Evolutionary conservation across 2,797 vertebrate species (phyloP).

Genomic region (Typhlichthys subterraneus): DNA sequence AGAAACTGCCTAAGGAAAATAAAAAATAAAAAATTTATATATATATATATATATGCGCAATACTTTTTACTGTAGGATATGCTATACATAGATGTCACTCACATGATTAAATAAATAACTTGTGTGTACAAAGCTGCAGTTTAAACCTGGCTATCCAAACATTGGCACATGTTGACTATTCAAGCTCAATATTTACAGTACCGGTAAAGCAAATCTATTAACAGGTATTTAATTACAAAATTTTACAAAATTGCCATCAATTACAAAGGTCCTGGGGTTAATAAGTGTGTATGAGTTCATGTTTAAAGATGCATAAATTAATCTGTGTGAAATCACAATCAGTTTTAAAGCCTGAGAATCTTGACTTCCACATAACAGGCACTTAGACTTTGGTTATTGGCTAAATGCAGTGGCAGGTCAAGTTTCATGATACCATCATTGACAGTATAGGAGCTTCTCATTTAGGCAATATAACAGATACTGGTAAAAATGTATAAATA

Average conservation of each 20-base stretch:
- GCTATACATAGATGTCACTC: conserved; percentile 38
- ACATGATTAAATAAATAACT: conserved; percentile 40
- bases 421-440: conserved; percentile 43
- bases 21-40: no score
- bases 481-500: conserved; percentile 28
- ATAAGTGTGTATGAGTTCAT: conserved; percentile 19
- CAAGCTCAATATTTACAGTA: conserved; percentile 43
- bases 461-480: no score
- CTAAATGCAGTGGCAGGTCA: conserved; percentile 58
- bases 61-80: conserved; percentile 44
- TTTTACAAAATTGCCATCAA: conserved; percentile 28
- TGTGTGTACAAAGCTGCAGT: conserved; percentile 14
- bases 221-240: conserved; percentile 31
- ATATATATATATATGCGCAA: no score
- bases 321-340: conserved; percentile 19
- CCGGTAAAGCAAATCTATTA: conserved; percentile 5
- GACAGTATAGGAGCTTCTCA: conserved; percentile 24
- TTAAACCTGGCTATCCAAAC: conserved; percentile 23
- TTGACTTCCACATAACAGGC: conserved; percentile 16
- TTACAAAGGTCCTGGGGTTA: conserved; percentile 1
- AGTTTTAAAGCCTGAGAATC: no score
- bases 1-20: conserved; percentile 6
- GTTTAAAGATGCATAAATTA: conserved; percentile 18
- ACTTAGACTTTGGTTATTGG: conserved; percentile 74
- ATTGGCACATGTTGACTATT: conserved; percentile 55